Conservation (phyloP, 2,797 vertebrate species). For the Scyliorhinus canicula region DNA sequence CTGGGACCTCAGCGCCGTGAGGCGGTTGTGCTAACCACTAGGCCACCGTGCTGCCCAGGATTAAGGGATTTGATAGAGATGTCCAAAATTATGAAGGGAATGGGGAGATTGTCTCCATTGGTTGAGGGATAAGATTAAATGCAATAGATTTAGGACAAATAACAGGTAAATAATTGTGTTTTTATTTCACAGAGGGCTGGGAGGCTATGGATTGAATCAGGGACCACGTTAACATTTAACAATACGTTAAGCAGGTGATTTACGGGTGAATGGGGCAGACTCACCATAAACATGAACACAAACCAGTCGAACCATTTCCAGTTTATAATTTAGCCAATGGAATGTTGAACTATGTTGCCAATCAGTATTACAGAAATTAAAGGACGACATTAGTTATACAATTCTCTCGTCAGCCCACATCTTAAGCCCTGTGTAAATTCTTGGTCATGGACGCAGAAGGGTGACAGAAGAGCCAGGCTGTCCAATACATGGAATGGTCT, state of each 20-base stretch:
- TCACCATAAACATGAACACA: not conserved
- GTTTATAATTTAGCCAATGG: not conserved
- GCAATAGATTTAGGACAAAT: not conserved
- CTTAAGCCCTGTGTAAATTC: not conserved
- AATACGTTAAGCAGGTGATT: too few species aligned
- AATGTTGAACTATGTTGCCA: not conserved
- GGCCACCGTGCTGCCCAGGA: too few species aligned
- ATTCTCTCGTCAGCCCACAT: not conserved
- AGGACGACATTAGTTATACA: not conserved
- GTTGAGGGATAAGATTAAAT: not conserved
- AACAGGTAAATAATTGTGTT: not conserved
- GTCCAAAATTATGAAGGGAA: not conserved
- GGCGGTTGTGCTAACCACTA: too few species aligned
- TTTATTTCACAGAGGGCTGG: not conserved
- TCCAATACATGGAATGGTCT: not conserved
- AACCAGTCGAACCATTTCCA: not conserved
- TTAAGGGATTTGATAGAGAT: not conserved
- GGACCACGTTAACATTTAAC: too few species aligned
- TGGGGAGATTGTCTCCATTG: not conserved
- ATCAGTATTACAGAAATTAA: not conserved
- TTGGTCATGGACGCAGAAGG: not conserved
- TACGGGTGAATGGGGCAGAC: not conserved
- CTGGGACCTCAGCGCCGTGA: too few species aligned
- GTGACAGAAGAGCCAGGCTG: not conserved
- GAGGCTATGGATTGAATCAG: not conserved